Evolutionary conservation across 2,797 vertebrate species (phyloP), one percentile per base, ranked within the genome.

Genomic region (Poeciliopsis infans): DNA sequence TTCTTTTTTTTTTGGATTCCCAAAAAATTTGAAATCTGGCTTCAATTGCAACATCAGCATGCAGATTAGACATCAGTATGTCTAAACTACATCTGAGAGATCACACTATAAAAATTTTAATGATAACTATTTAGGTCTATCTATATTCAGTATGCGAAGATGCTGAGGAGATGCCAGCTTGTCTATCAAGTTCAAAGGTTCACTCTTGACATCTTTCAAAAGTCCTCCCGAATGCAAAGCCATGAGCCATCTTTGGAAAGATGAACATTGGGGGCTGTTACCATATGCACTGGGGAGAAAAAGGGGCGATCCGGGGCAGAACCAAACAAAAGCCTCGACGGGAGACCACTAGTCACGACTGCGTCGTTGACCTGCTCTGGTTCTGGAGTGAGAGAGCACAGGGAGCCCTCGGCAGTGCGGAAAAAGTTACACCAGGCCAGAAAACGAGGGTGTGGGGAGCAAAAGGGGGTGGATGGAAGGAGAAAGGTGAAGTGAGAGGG

Each of bases 261-360:
- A 61, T 68, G 72, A 87, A 69, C 76, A 80, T 57, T 18, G 8
- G n/a, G 74, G 51, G 43, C 80, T 85, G 64, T 78, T 83, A 64
- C 45, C 72, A 33, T 72, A 82, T 73, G 28, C 57, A 0, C 49
- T 51, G 73, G 55, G 80, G 68, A 55, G 25, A 49, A 81, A 72
- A 71, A 59, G 74, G 81, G 81, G 72, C 74, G 76, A 80, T 81
- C 72, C 36, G 1, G 77, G 84, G 85, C 79, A 11, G 77, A 87
- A 79, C 59, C 74, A 57, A 84, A 78, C 75, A 82, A 81, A 59
- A 79, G 74, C 39, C 72, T 83, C 81, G 45, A 39, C 83, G 88
- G 82, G 88, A 89, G 88, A 87, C 84, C 71, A 83, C 88, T 57
- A 91, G 92, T 93, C 92, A 93, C 85, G 87, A 93, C 92, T 75